Evolutionary conservation across 2,888 invertebrate genomes (phyloP).

Genomic region (Latheticus oryzae): DNA sequence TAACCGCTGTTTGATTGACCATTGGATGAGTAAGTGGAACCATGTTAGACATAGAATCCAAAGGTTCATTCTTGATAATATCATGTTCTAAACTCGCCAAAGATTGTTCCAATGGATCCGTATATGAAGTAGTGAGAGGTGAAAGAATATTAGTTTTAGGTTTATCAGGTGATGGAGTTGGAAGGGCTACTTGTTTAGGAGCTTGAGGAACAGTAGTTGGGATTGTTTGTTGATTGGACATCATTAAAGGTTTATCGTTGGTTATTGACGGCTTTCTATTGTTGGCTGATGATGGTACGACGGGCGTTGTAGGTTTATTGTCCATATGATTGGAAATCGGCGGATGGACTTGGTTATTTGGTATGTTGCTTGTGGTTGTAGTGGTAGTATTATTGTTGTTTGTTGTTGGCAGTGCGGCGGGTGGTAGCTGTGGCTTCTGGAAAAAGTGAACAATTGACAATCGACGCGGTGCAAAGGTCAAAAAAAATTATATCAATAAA

Average conservation of each 20-base stretch:
- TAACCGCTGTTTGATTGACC: constrained; percentile 47
- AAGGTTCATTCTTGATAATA: constrained; percentile 62
- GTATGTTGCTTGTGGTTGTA: constrained; percentile 50
- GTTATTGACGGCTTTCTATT: constrained; percentile 41
- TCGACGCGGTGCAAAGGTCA: too few species aligned
- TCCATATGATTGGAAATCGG: constrained; percentile 39
- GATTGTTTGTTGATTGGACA: constrained; percentile 43
- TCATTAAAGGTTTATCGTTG: constrained; percentile 45
- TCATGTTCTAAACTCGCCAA: constrained; percentile 77
- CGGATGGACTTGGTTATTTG: constrained; percentile 32
- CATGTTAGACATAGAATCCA: constrained; percentile 61
- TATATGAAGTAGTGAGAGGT: constrained; percentile 63
- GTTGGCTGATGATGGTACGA: constrained; percentile 45
- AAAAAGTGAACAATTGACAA: too few species aligned
- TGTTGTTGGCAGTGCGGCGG: constrained; percentile 51
- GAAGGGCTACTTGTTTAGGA: constrained; percentile 55
- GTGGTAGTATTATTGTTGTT: constrained; percentile 46
- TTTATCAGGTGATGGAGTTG: constrained; percentile 60
- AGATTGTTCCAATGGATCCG: constrained; percentile 79
- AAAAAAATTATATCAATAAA: constrained; percentile 1
- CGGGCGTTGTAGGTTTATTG: constrained; percentile 41
- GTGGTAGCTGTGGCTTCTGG: constrained; percentile 43
- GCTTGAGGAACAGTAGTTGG: constrained; percentile 65
- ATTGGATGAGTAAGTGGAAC: constrained; percentile 55
- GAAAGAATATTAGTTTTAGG: constrained; percentile 59